Evolutionary conservation across 2,888 invertebrate genomes (phyloP).

Genomic region (Prosapia bicincta): DNA sequence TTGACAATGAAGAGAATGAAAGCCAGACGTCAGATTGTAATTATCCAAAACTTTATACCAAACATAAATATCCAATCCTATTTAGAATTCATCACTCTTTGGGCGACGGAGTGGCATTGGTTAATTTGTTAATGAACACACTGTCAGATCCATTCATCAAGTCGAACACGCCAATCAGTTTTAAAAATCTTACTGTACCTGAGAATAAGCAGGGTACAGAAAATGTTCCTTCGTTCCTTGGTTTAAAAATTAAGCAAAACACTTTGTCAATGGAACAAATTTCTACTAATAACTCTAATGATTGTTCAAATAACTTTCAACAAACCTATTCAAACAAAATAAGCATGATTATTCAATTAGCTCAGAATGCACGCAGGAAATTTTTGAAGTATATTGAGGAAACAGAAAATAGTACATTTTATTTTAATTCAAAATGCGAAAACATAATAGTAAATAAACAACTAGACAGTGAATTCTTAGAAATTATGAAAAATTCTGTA

Average conservation of each 20-base stretch:
- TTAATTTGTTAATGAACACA: constrained; percentile 50
- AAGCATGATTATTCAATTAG: not conserved
- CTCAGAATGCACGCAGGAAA: constrained; percentile 15
- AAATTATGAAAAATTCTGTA: constrained; percentile 9
- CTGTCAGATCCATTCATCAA: constrained; percentile 46
- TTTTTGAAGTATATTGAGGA: constrained; percentile 23
- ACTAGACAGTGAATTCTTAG: constrained; percentile 20
- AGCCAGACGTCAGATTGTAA: constrained; percentile 33
- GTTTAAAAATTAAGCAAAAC: constrained; percentile 9
- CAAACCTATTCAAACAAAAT: not conserved
- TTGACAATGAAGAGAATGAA: constrained; percentile 33
- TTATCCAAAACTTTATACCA: constrained; percentile 11
- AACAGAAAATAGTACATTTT: no score
- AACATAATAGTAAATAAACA: constrained; percentile 24
- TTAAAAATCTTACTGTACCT: not conserved
- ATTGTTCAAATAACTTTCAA: not conserved
- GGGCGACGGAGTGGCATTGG: constrained; percentile 53
- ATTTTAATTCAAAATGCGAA: constrained; percentile 19
- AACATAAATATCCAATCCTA: constrained; percentile 47
- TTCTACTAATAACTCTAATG: constrained; percentile 14
- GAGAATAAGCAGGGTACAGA: not conserved
- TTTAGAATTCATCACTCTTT: constrained; percentile 55
- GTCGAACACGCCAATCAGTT: constrained; percentile 15
- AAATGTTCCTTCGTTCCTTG: constrained; percentile 6
- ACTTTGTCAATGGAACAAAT: constrained; percentile 9